Conservation (phyloP, 2,888 invertebrate species). For the Horisme vitalbata region DNA sequence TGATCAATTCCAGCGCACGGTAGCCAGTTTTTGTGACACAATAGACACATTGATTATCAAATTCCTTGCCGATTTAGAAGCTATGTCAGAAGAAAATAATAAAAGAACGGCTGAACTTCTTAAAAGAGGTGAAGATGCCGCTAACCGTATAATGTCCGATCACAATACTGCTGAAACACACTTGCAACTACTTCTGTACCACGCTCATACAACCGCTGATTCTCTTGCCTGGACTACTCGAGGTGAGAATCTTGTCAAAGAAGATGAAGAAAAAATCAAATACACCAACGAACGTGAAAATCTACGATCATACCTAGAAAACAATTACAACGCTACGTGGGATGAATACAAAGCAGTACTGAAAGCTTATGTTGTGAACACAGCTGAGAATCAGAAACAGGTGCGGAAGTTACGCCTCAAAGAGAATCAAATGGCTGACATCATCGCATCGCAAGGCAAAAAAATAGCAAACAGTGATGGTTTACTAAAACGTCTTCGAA, state of each 20-base stretch:
- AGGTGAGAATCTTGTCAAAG: conserved; percentile 70
- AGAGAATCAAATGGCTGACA: conserved; percentile 72
- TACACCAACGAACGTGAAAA: conserved; percentile 60
- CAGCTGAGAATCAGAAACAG: conserved; percentile 69
- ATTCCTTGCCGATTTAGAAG: conserved; percentile 62
- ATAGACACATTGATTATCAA: conserved; percentile 84
- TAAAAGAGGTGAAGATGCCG: conserved; percentile 52
- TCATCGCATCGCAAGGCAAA: conserved; percentile 69
- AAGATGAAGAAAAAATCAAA: conserved; percentile 67
- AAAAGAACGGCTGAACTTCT: conserved; percentile 49
- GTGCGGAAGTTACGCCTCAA: conserved; percentile 66
- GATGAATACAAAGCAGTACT: conserved; percentile 68
- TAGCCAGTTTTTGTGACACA: conserved; percentile 84
- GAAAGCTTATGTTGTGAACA: conserved; percentile 60
- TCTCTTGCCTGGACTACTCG: conserved; percentile 62
- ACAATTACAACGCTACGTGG: conserved; percentile 63
- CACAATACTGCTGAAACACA: conserved; percentile 69
- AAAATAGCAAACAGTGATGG: conserved; percentile 68
- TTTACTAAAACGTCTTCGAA: conserved; percentile 57
- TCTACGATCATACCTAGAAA: conserved; percentile 64
- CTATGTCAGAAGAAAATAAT: conserved; percentile 57
- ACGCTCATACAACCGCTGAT: conserved; percentile 62
- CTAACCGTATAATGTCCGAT: conserved; percentile 47
- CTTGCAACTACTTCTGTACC: conserved; percentile 64
- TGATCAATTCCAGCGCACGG: conserved; percentile 84